Evolutionary conservation across 2,888 invertebrate genomes (phyloP), one percentile per base, ranked within the genome.

Genomic region (Biston betularia): DNA sequence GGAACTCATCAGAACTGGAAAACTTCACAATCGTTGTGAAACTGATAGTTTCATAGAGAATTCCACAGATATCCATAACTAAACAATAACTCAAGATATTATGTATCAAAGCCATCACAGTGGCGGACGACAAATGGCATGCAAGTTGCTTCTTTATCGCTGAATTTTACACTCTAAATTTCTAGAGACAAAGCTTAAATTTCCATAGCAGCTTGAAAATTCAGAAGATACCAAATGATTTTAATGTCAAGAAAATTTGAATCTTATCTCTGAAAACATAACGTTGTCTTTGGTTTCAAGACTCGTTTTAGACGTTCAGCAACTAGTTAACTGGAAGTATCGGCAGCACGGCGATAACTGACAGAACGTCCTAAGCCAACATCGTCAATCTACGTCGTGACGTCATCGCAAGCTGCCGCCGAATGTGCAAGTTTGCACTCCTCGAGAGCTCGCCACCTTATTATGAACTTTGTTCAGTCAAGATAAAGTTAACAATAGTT

Each of bases 41-140:
- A 55, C 15, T 48, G 53, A 65, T 66, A 44, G 56, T 66, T 57
- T 54, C 58, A 38, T 40, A 58, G 61, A 62, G 52, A 60, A 61
- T 71, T 52, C 61, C 60, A 60, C 63, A 64, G 70, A 71, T 67
- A 59, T 72, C 71, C 73, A 65, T 75, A 70, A 71, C 69, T 78
- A 76, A 76, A 79, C 81, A 77, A 82, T 80, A 78, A 79, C 71
- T 74, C 74, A 62, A 79, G 80, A 83, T 81, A 82, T 80, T 81
- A 82, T 80, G 80, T 79, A 82, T 84, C 84, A 78, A 80, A 79
- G 69, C 73, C 76, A 77, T 68, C 73, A n/a, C 63, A 57, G 59
- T 66, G 75, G 71, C 73, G 57, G 66, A 64, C 77, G 76, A 79
- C 79, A 76, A 77, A 79, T 75, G 63, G 72, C 71, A 65, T 73